phyloP scores from a whole-genome alignment of 2,113 vertebrate genomes.

The Saimiri boliviensis region DNA sequence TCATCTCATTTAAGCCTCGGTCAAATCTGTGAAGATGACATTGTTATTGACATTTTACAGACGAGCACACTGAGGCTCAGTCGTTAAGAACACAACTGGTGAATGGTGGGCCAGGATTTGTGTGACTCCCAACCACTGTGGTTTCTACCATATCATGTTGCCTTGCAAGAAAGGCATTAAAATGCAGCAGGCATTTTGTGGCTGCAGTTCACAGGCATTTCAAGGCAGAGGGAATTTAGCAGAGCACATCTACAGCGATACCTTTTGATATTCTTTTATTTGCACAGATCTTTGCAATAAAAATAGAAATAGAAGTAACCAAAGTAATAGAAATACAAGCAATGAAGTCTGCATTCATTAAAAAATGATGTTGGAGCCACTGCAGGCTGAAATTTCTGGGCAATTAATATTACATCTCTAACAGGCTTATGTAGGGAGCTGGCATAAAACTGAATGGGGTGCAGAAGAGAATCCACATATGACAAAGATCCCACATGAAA shows the following conservation, averaged over 20 bases:
- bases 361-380: slow-evolving; percentile 39
- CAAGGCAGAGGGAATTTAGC: slow-evolving; percentile 54
- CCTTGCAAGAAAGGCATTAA: slow-evolving; percentile 49
- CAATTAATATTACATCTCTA: slow-evolving; percentile 63
- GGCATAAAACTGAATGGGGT: slow-evolving; percentile 46
- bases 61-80: background rate
- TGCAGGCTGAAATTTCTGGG: slow-evolving; percentile 43
- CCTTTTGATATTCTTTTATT: slow-evolving; percentile 75
- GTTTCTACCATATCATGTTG: background rate
- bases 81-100: background rate
- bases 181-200: slow-evolving; percentile 56
- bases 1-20: background rate
- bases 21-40: background rate
- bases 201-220: slow-evolving; percentile 35
- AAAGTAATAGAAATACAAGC: slow-evolving; percentile 65
- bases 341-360: slow-evolving; percentile 66
- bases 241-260: slow-evolving; percentile 53
- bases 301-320: slow-evolving; percentile 69
- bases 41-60: background rate
- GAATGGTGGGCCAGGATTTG: background rate
- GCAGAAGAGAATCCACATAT: slow-evolving; percentile 28
- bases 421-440: slow-evolving; percentile 32
- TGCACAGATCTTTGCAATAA: slow-evolving; percentile 74
- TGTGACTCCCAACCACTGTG: background rate
- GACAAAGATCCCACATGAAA: slow-evolving; percentile 43